Percentiles rank a stretch among this genome's conserved stretches.
Evolutionary conservation across 2,888 invertebrate genomes (phyloP).

Genomic region (Tuta absoluta): DNA sequence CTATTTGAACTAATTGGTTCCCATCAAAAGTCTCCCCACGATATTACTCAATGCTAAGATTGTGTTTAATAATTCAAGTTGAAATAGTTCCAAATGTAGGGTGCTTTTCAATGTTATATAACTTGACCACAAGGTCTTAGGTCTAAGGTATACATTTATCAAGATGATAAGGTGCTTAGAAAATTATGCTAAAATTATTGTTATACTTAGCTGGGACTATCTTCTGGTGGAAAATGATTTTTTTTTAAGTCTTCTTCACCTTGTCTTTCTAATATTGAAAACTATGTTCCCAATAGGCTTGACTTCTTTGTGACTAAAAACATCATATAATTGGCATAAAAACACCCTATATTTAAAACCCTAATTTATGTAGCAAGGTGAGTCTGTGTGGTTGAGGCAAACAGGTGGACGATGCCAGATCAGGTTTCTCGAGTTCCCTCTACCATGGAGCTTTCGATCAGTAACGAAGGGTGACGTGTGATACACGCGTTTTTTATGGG

Average conservation of each 20-base stretch:
- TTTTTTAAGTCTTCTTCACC: no score
- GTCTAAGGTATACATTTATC: not conserved
- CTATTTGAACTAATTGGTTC: not conserved
- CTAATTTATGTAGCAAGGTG: not conserved
- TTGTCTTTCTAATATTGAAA: no score
- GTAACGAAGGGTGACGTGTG: not conserved
- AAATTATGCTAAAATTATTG: no score
- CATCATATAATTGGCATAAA: not conserved
- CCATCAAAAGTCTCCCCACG: not conserved
- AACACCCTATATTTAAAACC: not conserved
- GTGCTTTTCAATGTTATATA: not conserved
- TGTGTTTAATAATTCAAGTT: not conserved
- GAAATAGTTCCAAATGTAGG: not conserved
- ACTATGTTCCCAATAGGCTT: no score
- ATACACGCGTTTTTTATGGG: no score
- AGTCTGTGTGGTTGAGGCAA: constrained; percentile 24
- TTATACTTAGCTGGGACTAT: no score
- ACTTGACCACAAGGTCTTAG: not conserved
- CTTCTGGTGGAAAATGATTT: no score
- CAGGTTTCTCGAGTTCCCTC: constrained; percentile 47
- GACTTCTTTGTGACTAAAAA: no score
- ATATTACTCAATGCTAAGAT: not conserved
- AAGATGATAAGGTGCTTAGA: not conserved
- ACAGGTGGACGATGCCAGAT: constrained; percentile 51
- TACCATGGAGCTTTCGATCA: constrained; percentile 8